These are phyloP conservation scores for Ptiloglossa arizonensis DNA, from an alignment of 1,140 invertebrate genomes.

Conservation along the genomic window DNA sequence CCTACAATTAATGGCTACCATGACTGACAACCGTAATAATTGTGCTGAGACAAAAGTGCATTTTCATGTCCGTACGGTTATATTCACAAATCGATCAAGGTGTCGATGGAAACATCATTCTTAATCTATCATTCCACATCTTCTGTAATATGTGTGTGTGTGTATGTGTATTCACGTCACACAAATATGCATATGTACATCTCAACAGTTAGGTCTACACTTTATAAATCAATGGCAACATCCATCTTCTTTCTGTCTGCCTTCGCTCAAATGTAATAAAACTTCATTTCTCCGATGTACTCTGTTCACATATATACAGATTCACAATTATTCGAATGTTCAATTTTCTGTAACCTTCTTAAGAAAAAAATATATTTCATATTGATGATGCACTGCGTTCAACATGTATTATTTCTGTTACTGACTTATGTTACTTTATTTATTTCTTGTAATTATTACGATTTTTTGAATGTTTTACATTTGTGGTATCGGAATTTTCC, in stretches of 20 bases:
- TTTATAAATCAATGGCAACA: constrained; percentile 37
- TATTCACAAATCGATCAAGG: neutral
- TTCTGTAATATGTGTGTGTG: neutral
- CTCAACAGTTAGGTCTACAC: neutral
- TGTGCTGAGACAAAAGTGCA: neutral
- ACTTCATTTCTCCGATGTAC: neutral
- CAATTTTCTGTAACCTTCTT: neutral
- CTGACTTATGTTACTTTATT: neutral
- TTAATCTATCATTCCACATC: constrained; percentile 52
- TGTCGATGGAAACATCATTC: constrained; percentile 44
- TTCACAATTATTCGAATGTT: constrained; percentile 16
- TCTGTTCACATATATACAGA: neutral
- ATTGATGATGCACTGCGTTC: neutral
- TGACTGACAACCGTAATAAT: neutral
- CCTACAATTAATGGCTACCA: neutral
- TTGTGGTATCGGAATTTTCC: no score
- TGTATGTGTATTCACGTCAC: neutral
- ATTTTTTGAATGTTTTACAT: no score
- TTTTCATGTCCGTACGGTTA: constrained; percentile 6
- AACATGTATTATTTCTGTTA: neutral
- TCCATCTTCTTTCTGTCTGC: constrained; percentile 47
- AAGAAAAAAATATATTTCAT: neutral
- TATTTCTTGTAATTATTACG: no score
- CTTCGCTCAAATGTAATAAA: constrained; percentile 5
- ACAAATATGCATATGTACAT: no score